Evolutionary conservation across 2,113 vertebrate species (phyloP), one percentile per base, ranked within the genome.

Genomic region (Noctilio leporinus): DNA sequence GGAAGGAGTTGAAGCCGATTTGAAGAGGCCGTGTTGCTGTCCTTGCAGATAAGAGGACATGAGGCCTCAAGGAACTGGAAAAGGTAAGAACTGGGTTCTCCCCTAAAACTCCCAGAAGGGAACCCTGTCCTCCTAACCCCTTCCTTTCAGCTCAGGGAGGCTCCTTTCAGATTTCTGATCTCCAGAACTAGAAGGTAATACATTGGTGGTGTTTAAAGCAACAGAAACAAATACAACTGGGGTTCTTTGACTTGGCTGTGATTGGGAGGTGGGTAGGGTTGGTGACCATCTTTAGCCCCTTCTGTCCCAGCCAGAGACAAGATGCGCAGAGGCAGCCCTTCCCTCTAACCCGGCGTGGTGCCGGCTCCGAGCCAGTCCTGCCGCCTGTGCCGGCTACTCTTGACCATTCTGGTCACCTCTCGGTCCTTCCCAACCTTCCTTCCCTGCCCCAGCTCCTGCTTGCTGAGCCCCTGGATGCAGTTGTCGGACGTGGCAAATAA

Each of bases 391-490:
- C 33, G 19, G 26, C 30, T 12, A 43, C 0, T 1, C 10, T 33
- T 2, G 43, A n/a, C 43, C 55, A 1, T 5, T 33, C 10, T 17
- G 16, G 64, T 77, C n/a, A 5, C 19, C 12, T 55, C 47, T 78
- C 15, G 0, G 47, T 40, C 35, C 10, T 78, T 57, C 83, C 24
- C 26, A 30, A 11, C 30, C n/a, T 30, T 51, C 47, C 35, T 77
- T 43, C 73, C 40, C 24, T 0, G 0, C 2, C 30, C 47, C 4
- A 4, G 49, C 7, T 1, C 22, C 47, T 17, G 11, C 4, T 9
- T 15, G 11, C 0, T 0, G 3, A 26, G 19, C 19, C 15, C 30
- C 40, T n/a, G 35, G 30, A 30, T 17, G 49, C 11, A 10, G 85
- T 38, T 57, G 17, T 10, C n/a, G 4, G 35, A 17, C 10, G 5